phyloP scores from a whole-genome alignment of 1,140 invertebrate genomes.

The Laodelphax striatellus region DNA sequence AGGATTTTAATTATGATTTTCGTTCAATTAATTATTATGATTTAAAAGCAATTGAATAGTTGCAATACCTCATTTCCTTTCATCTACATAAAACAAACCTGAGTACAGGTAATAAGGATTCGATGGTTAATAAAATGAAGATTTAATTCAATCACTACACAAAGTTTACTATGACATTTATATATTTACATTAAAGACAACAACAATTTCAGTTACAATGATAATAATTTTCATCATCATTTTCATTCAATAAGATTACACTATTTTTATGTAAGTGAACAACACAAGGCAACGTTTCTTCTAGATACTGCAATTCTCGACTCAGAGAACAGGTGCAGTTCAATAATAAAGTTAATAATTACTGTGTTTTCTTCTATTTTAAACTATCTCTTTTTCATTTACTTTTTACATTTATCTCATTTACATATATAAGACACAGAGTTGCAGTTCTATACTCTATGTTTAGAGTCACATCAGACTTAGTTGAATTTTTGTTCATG shows the following conservation, averaged over 20 bases:
- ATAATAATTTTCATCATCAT: constrained; percentile 3
- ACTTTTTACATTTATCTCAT: background rate
- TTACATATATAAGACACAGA: constrained; percentile 19
- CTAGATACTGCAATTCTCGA: background rate
- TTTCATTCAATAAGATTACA: constrained; percentile 4
- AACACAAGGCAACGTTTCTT: constrained; percentile 14
- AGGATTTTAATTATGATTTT: too few relatives aligned
- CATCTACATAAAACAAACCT: too few relatives aligned
- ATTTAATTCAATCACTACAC: too few relatives aligned
- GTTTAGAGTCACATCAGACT: constrained; percentile 22
- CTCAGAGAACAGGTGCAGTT: background rate
- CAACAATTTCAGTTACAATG: constrained; percentile 12
- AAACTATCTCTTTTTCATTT: constrained; percentile 6
- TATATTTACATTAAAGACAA: constrained; percentile 21
- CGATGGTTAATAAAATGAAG: too few relatives aligned
- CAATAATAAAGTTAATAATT: constrained; percentile 1
- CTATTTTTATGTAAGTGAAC: constrained; percentile 9
- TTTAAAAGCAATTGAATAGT: too few relatives aligned
- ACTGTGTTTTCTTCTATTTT: constrained; percentile 7
- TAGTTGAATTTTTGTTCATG: constrained; percentile 9
- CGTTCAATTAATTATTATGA: too few relatives aligned
- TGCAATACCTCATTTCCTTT: too few relatives aligned
- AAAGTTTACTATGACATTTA: constrained; percentile 14
- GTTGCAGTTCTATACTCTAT: constrained; percentile 18
- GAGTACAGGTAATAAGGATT: too few relatives aligned